Percentiles rank a stretch among this genome's conserved stretches.
These are phyloP conservation scores for Coregonus suidteri DNA, from an alignment of 2,797 vertebrate genomes.

Conservation along the genomic window DNA sequence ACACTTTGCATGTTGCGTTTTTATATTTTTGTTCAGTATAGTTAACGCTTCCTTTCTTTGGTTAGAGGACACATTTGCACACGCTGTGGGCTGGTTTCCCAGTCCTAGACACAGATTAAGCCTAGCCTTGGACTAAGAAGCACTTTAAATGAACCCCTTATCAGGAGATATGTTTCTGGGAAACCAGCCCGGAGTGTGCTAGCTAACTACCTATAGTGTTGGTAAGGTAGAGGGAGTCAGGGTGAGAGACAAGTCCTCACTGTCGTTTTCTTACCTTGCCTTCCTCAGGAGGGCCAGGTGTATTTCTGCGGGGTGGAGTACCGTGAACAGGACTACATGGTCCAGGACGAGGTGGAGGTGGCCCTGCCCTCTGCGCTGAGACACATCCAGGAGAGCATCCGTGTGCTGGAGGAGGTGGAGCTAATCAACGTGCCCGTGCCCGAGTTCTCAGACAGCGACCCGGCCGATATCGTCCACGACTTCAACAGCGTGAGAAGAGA, in stretches of 20 bases:
- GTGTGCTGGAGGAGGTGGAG: constrained; percentile 84
- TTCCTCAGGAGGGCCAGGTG: constrained; percentile 29
- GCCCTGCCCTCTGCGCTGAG: constrained; percentile 62
- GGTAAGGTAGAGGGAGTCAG: background rate
- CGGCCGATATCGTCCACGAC: constrained; percentile 88
- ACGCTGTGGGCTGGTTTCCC: no score
- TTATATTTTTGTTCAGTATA: no score
- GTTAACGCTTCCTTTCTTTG: no score
- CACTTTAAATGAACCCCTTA: no score
- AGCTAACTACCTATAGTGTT: background rate
- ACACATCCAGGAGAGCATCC: constrained; percentile 82
- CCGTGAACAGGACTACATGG: constrained; percentile 77
- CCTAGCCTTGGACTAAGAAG: no score
- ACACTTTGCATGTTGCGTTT: no score
- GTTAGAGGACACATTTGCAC: no score
- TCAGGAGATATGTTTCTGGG: no score
- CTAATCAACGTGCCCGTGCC: constrained; percentile 87
- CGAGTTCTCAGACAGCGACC: constrained; percentile 85
- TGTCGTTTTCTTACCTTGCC: background rate
- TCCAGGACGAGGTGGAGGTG: constrained; percentile 32
- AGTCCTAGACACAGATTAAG: no score
- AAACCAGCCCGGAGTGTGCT: no score
- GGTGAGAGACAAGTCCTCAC: background rate
- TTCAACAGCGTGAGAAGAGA: constrained; percentile 80
- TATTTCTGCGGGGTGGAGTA: constrained; percentile 57